Evolutionary conservation across 2,888 invertebrate genomes (phyloP).

Genomic region (Erannis defoliaria): DNA sequence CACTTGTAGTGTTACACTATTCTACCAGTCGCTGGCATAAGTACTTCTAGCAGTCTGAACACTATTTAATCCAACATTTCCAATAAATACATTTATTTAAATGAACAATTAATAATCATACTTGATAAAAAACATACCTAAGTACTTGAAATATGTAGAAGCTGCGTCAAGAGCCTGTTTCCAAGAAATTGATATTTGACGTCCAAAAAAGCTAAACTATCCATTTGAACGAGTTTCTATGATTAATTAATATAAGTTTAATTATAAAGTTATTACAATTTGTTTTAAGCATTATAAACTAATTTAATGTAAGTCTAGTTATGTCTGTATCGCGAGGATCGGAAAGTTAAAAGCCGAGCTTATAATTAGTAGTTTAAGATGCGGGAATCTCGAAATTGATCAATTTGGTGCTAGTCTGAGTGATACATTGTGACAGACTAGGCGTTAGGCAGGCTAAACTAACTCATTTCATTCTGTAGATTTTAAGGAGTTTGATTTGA

Average conservation of each 20-base stretch:
- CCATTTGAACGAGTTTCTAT: neutral
- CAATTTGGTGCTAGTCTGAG: slow-evolving; percentile 17
- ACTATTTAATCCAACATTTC: neutral
- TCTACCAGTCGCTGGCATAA: neutral
- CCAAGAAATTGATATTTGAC: no score
- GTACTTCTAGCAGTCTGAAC: neutral
- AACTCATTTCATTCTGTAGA: neutral
- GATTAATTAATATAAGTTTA: neutral
- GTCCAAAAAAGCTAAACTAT: no score
- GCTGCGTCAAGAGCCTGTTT: no score
- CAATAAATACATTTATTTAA: neutral
- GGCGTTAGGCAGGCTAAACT: neutral
- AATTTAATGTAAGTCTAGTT: slow-evolving; percentile 2
- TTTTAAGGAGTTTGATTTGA: neutral
- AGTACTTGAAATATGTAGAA: no score
- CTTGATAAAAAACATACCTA: no score
- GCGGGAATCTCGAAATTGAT: slow-evolving; percentile 16
- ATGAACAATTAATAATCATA: no score
- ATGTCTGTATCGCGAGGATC: slow-evolving; percentile 11
- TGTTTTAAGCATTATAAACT: slow-evolving; percentile 17
- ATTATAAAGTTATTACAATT: neutral
- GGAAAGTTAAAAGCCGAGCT: slow-evolving; percentile 17
- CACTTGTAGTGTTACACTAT: neutral
- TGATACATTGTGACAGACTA: slow-evolving; percentile 10
- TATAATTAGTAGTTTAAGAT: slow-evolving; percentile 2